Base-by-base conservation (phyloP, 2,113 vertebrate genomes). In the Etia nguti region DNA sequence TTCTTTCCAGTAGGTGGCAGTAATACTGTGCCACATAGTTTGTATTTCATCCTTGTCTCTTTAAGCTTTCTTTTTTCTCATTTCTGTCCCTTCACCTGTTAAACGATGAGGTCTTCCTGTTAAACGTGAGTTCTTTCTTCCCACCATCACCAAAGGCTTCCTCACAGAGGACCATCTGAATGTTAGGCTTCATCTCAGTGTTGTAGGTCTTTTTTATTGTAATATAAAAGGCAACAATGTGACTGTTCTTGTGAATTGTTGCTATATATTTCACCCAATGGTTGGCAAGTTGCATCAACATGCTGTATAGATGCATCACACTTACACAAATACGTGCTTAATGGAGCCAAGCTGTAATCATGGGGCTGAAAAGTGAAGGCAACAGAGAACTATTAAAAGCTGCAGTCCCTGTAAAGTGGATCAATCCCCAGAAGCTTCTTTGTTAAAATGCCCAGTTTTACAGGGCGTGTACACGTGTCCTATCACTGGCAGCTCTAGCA, bases 291-390 rank as follows among this genome's bases (percentile, higher is more conserved):
- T 65, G 60, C 31, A 12, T 65, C 18, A 36, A 36, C 36, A 4
- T 36, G 36, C 10, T 11, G 9, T 36, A 34, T 34, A 62, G 9
- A 62, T 62, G 0, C 0, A n/a, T 62, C 0, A 36, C 59, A 62
- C 10, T 34, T 12, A 36, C 10, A 62, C 6, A 62, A 36, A 36
- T 0, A 12, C 36, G 10, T 38, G 20, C 20, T 68, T 38, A 68
- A 22, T 22, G 20, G 20, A 5, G 0, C 0, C 6, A 65, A 65
- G 60, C 31, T 65, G 6, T 18, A 36, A 36, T 36, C 0, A 7
- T n/a, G 59, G 1, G 20, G 0, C 20, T 68, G 62, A 68, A 41
- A 38, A 41, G 36, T 41, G 36, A 68, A 24, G 1, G 36, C 7
- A 41, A 24, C 62, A 41, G n/a, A 38, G 0, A 68, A 24, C 1